These are phyloP conservation scores for Cryptoblepharus egeriae DNA, from an alignment of 2,797 vertebrate genomes.

Conservation along the genomic window DNA sequence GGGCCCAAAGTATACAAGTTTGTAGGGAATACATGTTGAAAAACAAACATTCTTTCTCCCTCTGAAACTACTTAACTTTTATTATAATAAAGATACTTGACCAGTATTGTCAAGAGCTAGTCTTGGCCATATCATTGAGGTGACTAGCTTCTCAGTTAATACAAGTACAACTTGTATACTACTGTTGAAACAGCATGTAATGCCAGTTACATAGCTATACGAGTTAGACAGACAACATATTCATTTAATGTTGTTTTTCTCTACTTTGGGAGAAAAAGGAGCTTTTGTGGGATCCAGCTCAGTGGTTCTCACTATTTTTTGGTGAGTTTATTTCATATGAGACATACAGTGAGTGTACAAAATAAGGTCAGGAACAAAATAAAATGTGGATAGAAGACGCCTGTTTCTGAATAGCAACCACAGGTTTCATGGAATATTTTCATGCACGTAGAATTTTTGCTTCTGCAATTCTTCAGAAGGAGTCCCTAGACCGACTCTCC, in stretches of 20 bases:
- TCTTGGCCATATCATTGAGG: neutral
- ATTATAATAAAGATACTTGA: neutral
- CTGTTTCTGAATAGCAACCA: neutral
- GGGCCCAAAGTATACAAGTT: neutral
- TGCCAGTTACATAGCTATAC: neutral
- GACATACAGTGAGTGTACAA: neutral
- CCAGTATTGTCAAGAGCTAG: neutral
- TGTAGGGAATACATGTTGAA: neutral
- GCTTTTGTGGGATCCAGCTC: too few relatives aligned
- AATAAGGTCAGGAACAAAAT: neutral
- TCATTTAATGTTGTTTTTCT: too few relatives aligned
- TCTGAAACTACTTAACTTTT: neutral
- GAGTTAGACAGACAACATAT: neutral
- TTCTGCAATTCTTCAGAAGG: neutral
- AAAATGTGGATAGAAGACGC: neutral
- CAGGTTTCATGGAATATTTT: neutral
- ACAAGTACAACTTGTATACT: neutral
- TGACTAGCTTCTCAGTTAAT: neutral
- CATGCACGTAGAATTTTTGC: neutral
- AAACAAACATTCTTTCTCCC: neutral
- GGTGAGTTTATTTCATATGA: neutral
- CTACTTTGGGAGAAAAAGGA: too few relatives aligned
- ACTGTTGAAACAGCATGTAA: neutral
- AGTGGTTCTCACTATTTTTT: neutral
- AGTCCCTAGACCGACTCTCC: too few relatives aligned